Base-by-base conservation (phyloP, 2,888 invertebrate species). In the Pyrrhosoma nymphula region DNA sequence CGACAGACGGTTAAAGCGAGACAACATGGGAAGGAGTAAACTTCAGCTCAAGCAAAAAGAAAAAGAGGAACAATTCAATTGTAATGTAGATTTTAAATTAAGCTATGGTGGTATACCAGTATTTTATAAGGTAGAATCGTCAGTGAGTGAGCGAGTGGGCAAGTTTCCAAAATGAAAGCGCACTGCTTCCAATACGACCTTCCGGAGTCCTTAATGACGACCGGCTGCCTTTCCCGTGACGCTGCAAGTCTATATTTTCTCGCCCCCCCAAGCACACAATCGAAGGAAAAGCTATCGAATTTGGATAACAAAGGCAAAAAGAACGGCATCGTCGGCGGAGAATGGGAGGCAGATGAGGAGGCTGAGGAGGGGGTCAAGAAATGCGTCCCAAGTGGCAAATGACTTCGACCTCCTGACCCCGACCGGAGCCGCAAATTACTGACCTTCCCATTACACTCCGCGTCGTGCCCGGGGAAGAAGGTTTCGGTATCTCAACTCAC, bases 341-440 rank as follows among this genome's bases (percentile, higher is more conserved):
- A 20, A 60, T 20, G 60, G 60, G 60, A 10, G 60, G 60, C 60
- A 60, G 60, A 60, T 60, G 60, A 20, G 60, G 20, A 60, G 60
- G n/a, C 30, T 16, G 35, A 82, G 82, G 30, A 82, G 82, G n/a
- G 14, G 82, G 82, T 82, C 82, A 35, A 18, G 82, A 35, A 82
- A 82, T 18, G 82, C 82, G 30, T 82, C 16, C 14, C 14, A 82
- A 82, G 35, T 35, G 82, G 82, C 82, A 82, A 82, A 82, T 82
- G 82, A 82, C n/a, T 82, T 82, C 82, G 82, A 82, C 82, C 82
- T 35, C 82, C 12, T 35, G 35, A 82, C 82, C 82, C 18, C 82
- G 10, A 8, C 82, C 14, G 35, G 35, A 82, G 82, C 35, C 35
- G 35, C 82, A 82, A 82, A 82, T 82, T 82, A 82, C 82, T 18